Conservation (phyloP, 2,888 invertebrate species). For the Polietes domitor region DNA sequence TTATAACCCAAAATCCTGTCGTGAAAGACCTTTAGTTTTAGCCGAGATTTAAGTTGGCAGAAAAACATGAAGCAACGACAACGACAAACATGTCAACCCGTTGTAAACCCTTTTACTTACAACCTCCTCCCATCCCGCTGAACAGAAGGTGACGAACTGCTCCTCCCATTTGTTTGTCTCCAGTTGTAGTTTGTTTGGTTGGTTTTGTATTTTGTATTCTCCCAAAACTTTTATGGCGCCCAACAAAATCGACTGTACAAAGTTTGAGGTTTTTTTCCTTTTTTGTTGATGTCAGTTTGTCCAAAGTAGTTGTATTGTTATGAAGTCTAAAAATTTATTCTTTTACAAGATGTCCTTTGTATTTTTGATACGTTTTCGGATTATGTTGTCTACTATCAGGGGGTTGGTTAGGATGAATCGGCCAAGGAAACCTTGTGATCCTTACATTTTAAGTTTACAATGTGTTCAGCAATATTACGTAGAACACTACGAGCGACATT, state of each 20-base stretch:
- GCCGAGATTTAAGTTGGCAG: conserved; percentile 21
- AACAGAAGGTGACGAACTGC: conserved; percentile 8
- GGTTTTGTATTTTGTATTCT: neutral
- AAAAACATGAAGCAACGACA: conserved; percentile 9
- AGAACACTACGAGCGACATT: no score
- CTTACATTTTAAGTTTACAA: no score
- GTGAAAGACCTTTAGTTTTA: conserved; percentile 13
- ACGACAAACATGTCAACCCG: conserved; percentile 27
- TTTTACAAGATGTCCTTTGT: neutral
- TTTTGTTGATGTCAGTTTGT: neutral
- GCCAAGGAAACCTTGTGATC: no score
- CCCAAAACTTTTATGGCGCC: conserved; percentile 29
- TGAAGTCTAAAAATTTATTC: conserved; percentile 14
- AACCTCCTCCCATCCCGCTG: neutral
- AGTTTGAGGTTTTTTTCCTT: conserved; percentile 13
- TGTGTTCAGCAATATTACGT: no score
- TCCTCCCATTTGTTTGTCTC: neutral
- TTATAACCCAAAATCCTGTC: neutral
- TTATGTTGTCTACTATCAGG: neutral
- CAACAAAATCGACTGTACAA: neutral
- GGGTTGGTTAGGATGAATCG: no score
- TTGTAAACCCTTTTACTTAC: neutral
- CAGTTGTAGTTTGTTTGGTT: neutral
- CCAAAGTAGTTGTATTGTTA: conserved; percentile 1
- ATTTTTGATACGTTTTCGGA: neutral